Evolutionary conservation across 1,140 invertebrate species (phyloP), one percentile per base, ranked within the genome.

Genomic region (Drosophila gunungcola): DNA sequence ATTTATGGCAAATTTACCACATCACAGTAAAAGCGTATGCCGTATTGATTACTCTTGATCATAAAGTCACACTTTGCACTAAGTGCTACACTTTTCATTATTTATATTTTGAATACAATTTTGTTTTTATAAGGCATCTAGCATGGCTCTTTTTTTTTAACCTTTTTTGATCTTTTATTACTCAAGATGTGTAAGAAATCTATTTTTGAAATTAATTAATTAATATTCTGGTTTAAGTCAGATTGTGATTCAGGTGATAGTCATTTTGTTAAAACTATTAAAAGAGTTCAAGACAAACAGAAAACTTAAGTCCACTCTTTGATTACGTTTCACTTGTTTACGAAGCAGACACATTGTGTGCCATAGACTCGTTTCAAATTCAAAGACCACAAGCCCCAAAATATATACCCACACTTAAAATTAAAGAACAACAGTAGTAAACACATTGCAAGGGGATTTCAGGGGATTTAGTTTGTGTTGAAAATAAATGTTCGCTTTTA

Each of bases 371-470:
- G 5, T 68, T 65, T 34, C 9, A 3, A 68, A 68, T 63, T 61
- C 48, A 52, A 29, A 60, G 10, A n/a, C 63, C 25, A 52, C 45
- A 56, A 13, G 34, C 42, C 36, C 45, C 27, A 48, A 49, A 43
- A 61, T 51, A 39, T 38, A 36, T 21, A 4, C 6, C 43, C 25
- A 38, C 13, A 72, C 61, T 53, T 73, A 13, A 61, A 52, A 73
- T 73, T 58, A 58, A 73, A 53, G 46, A 61, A 61, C 72, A 73
- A 72, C 53, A 73, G 67, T 16, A 32, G 46, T 60, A 73, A 72
- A 73, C 48, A 73, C 67, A 56, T 60, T 34, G 64, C 3, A 61
- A 21, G 39, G 46, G 39, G 46, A 39, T 60, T 39, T 60, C 13
- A 12, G 48, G 67, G 46, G 39, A 77, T 61, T 80, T 55, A 42